Conservation (phyloP, 2,888 invertebrate genomes). For the Lasioglossum villosulum region DNA sequence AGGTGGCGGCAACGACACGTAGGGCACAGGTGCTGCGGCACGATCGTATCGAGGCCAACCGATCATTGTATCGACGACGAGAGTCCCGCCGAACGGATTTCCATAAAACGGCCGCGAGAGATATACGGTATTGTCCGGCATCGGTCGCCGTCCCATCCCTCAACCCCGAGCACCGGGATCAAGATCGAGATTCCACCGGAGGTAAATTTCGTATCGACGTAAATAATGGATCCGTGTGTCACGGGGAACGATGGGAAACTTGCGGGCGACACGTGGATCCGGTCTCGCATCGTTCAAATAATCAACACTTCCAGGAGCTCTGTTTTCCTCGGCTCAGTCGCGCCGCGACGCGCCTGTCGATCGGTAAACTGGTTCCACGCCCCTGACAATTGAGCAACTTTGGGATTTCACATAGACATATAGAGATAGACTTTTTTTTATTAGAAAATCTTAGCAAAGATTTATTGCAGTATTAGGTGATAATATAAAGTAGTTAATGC, state of each 20-base stretch:
- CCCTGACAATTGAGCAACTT: not conserved
- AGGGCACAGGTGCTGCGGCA: slow-evolving; percentile 82
- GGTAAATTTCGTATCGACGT: slow-evolving; percentile 72
- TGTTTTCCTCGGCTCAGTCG: not conserved
- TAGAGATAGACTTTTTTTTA: no score
- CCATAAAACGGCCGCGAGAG: slow-evolving; percentile 80
- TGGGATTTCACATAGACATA: no score
- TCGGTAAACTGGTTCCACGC: not conserved
- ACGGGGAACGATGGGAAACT: slow-evolving; percentile 47
- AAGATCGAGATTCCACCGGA: slow-evolving; percentile 75
- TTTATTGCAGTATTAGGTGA: no score
- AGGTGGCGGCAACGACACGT: slow-evolving; percentile 76
- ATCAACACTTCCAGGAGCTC: not conserved
- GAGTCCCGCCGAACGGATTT: slow-evolving; percentile 80
- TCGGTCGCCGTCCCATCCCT: slow-evolving; percentile 62
- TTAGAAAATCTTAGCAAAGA: no score
- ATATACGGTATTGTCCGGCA: slow-evolving; percentile 73
- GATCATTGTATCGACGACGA: slow-evolving; percentile 81
- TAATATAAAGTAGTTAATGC: no score
- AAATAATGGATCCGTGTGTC: slow-evolving; percentile 75
- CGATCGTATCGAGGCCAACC: slow-evolving; percentile 81
- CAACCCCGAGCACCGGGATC: slow-evolving; percentile 70
- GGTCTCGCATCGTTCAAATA: not conserved
- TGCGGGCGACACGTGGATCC: slow-evolving; percentile 15
- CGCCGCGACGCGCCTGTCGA: not conserved